These are phyloP conservation scores for Cyrtonyx montezumae DNA, from an alignment of 2,113 vertebrate species.

Conservation along the genomic window DNA sequence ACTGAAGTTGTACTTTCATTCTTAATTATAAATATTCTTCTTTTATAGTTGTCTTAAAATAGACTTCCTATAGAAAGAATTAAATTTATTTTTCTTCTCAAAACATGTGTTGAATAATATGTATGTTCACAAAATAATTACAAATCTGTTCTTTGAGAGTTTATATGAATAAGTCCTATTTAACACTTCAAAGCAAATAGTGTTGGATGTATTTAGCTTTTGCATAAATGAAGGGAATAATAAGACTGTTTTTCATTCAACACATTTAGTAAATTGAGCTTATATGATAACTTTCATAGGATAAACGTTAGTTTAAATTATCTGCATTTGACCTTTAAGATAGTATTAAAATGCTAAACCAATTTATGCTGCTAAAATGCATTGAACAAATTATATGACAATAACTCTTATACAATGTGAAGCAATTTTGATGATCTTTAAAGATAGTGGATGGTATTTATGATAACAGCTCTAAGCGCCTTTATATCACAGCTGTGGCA, in stretches of 20 bases:
- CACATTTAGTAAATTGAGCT: constrained; percentile 73
- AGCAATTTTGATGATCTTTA: constrained; percentile 86
- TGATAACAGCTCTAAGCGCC: constrained; percentile 87
- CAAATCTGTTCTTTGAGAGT: background rate
- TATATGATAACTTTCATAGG: constrained; percentile 79
- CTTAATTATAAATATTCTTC: background rate
- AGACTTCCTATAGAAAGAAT: background rate
- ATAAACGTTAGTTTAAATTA: constrained; percentile 84
- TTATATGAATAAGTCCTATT: background rate
- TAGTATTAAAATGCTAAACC: constrained; percentile 84
- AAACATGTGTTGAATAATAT: background rate
- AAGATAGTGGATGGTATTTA: constrained; percentile 88
- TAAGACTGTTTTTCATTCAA: constrained; percentile 38
- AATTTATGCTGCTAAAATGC: constrained; percentile 84
- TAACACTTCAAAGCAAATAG: background rate
- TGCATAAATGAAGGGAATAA: constrained; percentile 36
- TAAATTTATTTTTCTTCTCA: background rate
- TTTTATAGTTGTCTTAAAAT: background rate
- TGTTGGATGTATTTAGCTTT: background rate
- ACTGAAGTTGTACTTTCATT: background rate
- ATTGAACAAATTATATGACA: constrained; percentile 83
- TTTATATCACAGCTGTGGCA: constrained; percentile 87
- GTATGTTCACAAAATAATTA: background rate
- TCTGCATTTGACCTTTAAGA: constrained; percentile 88
- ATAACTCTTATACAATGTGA: constrained; percentile 83